These are phyloP conservation scores for Ochlodes sylvanus DNA, from an alignment of 2,888 invertebrate species.

Conservation along the genomic window DNA sequence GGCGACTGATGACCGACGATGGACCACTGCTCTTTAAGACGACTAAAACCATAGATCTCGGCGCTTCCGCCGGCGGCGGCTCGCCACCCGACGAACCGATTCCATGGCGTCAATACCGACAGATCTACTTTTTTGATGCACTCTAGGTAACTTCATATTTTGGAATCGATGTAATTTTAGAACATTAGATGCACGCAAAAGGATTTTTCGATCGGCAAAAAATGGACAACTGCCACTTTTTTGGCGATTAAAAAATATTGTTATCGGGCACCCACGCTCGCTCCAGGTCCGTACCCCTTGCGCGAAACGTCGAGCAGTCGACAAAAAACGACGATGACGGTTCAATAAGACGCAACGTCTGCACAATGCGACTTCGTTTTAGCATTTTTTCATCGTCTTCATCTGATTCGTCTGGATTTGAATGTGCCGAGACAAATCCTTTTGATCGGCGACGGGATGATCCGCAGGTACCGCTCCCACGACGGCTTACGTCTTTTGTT, in stretches of 20 bases:
- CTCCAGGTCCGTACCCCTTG: constrained; percentile 62
- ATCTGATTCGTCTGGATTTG: constrained; percentile 50
- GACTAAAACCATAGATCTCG: no score
- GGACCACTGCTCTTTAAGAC: no score
- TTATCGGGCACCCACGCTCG: constrained; percentile 44
- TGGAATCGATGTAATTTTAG: constrained; percentile 47
- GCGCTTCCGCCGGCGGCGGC: no score
- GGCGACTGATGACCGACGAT: no score
- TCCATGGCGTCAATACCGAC: no score
- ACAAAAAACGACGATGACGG: constrained; percentile 59
- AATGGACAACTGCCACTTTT: constrained; percentile 60
- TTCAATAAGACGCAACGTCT: constrained; percentile 59
- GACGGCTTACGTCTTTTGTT: constrained; percentile 15
- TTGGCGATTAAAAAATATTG: constrained; percentile 50
- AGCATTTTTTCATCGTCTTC: constrained; percentile 44
- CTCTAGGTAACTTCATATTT: constrained; percentile 22
- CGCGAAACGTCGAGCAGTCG: constrained; percentile 45
- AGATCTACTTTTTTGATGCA: constrained; percentile 9
- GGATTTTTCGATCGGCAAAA: constrained; percentile 54
- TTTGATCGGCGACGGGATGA: constrained; percentile 52
- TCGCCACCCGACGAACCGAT: no score
- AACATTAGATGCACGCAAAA: constrained; percentile 46
- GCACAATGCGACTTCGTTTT: constrained; percentile 47
- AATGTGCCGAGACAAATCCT: constrained; percentile 53
- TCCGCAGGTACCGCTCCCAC: constrained; percentile 49